Percentiles rank a stretch among this genome's conserved stretches.
phyloP scores from a whole-genome alignment of 2,113 vertebrate genomes.

The Crotalus tigris region DNA sequence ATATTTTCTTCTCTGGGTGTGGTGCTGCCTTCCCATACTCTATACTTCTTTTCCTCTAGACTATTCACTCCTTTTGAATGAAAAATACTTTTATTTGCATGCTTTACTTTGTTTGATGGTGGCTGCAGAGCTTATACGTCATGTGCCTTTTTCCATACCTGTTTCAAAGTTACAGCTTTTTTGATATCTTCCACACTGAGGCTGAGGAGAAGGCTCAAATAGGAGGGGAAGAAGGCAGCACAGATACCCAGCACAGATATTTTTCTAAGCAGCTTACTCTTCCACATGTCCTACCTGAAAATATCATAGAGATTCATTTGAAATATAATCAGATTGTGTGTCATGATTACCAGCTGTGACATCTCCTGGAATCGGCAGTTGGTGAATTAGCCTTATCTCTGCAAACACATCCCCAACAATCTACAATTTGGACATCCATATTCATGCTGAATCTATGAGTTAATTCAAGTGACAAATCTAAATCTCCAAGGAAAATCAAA shows the following conservation, averaged over 20 bases:
- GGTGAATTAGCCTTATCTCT: background rate
- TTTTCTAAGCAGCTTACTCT: background rate
- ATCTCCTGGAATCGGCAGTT: background rate
- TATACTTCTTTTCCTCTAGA: background rate
- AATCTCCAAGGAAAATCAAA: background rate
- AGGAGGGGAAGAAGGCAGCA: background rate
- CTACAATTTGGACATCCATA: background rate
- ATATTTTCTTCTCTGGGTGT: too few species aligned
- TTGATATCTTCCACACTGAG: background rate
- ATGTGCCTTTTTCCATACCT: background rate
- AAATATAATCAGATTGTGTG: background rate
- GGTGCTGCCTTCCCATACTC: too few species aligned
- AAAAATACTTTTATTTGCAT: background rate
- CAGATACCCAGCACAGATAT: background rate
- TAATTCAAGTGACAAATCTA: background rate
- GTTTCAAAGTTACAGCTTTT: background rate
- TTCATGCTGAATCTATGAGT: background rate
- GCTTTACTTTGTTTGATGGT: background rate
- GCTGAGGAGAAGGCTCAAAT: background rate
- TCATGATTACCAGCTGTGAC: background rate
- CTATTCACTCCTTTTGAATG: background rate
- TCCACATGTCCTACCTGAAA: background rate
- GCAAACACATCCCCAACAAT: background rate
- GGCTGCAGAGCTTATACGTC: background rate
- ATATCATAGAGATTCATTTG: background rate